Evolutionary conservation across 2,113 vertebrate species (phyloP).

Genomic region (Limnothrissa miodon): DNA sequence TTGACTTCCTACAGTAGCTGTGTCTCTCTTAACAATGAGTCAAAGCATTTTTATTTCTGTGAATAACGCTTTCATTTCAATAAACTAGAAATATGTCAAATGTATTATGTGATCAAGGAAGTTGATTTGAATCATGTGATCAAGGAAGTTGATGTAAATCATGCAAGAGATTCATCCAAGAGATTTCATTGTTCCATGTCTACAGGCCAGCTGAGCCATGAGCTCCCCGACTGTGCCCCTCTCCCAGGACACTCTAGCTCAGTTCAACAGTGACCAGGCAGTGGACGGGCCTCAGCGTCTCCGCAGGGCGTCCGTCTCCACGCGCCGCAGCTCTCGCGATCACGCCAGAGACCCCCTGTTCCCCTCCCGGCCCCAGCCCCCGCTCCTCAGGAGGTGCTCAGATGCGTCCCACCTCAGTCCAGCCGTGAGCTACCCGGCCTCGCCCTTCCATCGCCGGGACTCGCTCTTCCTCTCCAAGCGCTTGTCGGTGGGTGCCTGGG

Average conservation of each 20-base stretch:
- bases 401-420: slow-evolving; percentile 50
- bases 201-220: slow-evolving; percentile 33
- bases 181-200: neutral
- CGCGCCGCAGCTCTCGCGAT: slow-evolving; percentile 44
- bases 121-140: too few species aligned
- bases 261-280: slow-evolving; percentile 39
- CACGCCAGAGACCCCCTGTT: slow-evolving; percentile 46
- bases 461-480: slow-evolving; percentile 47
- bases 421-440: slow-evolving; percentile 23
- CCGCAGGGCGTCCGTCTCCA: slow-evolving; percentile 34
- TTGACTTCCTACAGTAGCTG: too few species aligned
- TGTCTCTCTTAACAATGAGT: neutral
- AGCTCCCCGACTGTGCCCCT: slow-evolving; percentile 41
- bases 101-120: too few species aligned
- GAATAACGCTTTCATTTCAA: neutral
- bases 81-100: neutral
- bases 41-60: neutral
- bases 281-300: neutral
- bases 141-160: too few species aligned
- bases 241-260: slow-evolving; percentile 43
- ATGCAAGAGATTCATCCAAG: too few species aligned
- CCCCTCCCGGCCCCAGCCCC: slow-evolving; percentile 26
- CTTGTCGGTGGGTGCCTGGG: slow-evolving; percentile 65
- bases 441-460: slow-evolving; percentile 36
- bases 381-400: slow-evolving; percentile 31